These are phyloP conservation scores for Pseudococcus jackbeardsleyi DNA, from an alignment of 2,888 invertebrate species.

Conservation along the genomic window DNA sequence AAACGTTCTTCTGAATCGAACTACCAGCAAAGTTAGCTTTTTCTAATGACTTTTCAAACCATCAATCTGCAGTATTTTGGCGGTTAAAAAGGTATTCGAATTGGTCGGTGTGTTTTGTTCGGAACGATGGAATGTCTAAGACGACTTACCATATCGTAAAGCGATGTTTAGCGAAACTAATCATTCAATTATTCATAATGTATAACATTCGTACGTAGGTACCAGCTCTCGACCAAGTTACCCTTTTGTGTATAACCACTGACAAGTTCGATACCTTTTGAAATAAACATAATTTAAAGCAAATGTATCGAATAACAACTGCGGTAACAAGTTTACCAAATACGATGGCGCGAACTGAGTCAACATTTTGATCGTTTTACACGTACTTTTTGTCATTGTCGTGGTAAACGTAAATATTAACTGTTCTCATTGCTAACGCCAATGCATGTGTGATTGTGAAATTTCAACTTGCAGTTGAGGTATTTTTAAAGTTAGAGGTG, in stretches of 20 bases:
- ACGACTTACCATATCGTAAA: neutral
- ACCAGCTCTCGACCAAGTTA: neutral
- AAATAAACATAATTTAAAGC: slow-evolving; percentile 23
- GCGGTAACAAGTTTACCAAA: slow-evolving; percentile 7
- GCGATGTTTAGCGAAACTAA: neutral
- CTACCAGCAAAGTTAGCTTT: neutral
- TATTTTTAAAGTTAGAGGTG: too few species aligned
- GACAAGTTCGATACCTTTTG: slow-evolving; percentile 11
- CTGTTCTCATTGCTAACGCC: too few species aligned
- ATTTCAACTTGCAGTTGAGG: too few species aligned
- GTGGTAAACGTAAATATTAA: too few species aligned
- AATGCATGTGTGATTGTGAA: too few species aligned
- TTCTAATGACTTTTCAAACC: slow-evolving; percentile 25
- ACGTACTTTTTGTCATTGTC: neutral
- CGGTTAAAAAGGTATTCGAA: neutral
- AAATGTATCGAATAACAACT: slow-evolving; percentile 23
- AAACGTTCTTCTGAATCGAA: neutral
- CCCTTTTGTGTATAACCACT: neutral
- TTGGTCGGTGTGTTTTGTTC: neutral
- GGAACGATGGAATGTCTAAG: neutral
- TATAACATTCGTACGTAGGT: neutral
- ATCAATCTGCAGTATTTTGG: slow-evolving; percentile 20
- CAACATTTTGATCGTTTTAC: neutral
- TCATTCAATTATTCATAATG: slow-evolving; percentile 27
- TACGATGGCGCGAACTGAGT: neutral